Base-by-base conservation (phyloP, 2,888 invertebrate genomes). In the Napeogenes inachia region DNA sequence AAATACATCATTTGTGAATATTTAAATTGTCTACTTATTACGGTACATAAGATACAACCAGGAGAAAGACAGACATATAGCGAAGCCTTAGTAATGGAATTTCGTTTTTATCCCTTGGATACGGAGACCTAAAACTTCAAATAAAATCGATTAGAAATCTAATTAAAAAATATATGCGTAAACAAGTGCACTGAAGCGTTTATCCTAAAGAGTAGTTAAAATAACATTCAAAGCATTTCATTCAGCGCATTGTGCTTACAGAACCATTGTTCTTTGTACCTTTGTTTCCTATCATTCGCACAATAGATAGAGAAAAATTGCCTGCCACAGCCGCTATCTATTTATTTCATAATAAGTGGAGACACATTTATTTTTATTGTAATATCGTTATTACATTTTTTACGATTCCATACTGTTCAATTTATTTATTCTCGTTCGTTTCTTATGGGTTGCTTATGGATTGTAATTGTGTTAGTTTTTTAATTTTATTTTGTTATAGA, bases 261-360 rank as follows among this genome's bases (percentile, higher is more conserved):
- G 60, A 54, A 32, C 70, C 76, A 77, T 80, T 74, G 78, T 79
- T 75, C 75, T 59, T 68, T 50, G 59, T 59, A 66, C 72, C 73
- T 74, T 74, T 66, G 69, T 70, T 62, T 61, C 66, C 63, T 66
- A 68, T 67, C 69, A 69, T 64, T 65, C 63, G 70, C 77, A 85
- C 85, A 85, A 85, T 83, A 73, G 79, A 76, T 76, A 79, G 80
- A 85, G 72, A 73, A 86, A 86, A 85, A 86, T 86, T 85, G 86
- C 82, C 80, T 84, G 76, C 78, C 63, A 62, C 75, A 71, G 70
- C 70, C 71, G 75, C 79, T 85, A 84, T 81, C 84, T 83, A 82
- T 81, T 82, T 80, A 82, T 82, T 80, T 79, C 75, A 77, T 82
- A 84, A 84, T 79, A 79, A 79, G 50, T 33, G 47, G 42, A 35